Base-by-base conservation (phyloP, 2,797 vertebrate species). In the Melanotaenia parkinsoni region DNA sequence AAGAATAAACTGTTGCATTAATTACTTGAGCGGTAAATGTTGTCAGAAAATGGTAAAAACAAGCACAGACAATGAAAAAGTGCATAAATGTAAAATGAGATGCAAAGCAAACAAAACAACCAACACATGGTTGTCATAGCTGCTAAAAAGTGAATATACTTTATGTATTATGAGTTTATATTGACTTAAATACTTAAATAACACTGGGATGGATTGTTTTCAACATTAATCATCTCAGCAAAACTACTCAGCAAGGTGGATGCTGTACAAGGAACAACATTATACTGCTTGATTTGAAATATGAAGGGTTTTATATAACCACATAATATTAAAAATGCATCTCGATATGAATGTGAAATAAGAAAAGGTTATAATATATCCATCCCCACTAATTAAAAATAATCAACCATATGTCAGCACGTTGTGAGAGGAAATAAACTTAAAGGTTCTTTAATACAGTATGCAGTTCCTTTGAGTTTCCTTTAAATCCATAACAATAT, bases 401-500 rank as follows among this genome's bases (percentile, higher is more conserved):
- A 56, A 69, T 50, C 51, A 24, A 32, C 3, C 26, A 26, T 45
- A 16, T 50, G 22, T 35, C 1, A 45, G 32, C 18, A 33, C 18
- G 12, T 8, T 57, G n/a, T 26, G 8, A 57, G 22, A 6, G 28
- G 45, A 45, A 45, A 20, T 16, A 16, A 45, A 45, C 43, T 18
- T 20, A 20, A 11, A 2, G 0, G 35, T 13, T 9, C 43, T 74
- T 85, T 73, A 22, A 43, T 26, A 28, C 11, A 54, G 6, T 63
- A 57, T 63, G 33, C 2, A 57, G 13, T 14, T 54, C 12, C 11
- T 54, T 14, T 5, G n/a, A 24, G 37, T 61, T 12, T 53, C 77
- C 30, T 72, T 72, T 72, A 45, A 67, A 70, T 18, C 40, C 26
- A 40, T 5, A 75, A 51, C 26, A 60, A 67, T 56, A 50, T 35